Evolutionary conservation across 2,797 vertebrate genomes (phyloP).

Genomic region (Thripadectes ignobilis): DNA sequence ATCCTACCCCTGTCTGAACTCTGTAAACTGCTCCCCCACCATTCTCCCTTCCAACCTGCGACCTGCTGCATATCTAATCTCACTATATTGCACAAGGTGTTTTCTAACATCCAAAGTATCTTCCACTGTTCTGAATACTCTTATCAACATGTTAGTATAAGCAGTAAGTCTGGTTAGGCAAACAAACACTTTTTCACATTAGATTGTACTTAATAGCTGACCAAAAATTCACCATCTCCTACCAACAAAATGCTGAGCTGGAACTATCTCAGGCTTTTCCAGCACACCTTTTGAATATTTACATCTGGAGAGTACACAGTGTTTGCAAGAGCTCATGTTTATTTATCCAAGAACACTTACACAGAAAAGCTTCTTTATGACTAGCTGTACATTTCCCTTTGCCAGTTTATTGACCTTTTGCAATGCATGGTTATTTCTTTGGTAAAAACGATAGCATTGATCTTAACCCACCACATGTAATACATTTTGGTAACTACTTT

Average conservation of each 20-base stretch:
- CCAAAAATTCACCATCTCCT: conserved; percentile 44
- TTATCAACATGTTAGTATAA: conserved; percentile 70
- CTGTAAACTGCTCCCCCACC: fast-evolving
- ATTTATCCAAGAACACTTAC: conserved; percentile 54
- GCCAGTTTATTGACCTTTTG: conserved; percentile 48
- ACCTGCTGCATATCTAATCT: conserved; percentile 34
- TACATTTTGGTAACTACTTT: background rate
- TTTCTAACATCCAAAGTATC: conserved; percentile 67
- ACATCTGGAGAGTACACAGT: conserved; percentile 52
- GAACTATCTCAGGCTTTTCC: conserved; percentile 43
- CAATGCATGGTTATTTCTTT: background rate
- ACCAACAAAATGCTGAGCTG: conserved; percentile 55
- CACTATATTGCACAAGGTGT: conserved; percentile 67
- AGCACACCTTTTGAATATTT: conserved; percentile 64
- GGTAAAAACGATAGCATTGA: background rate
- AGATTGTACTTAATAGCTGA: conserved; percentile 33
- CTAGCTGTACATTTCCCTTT: background rate
- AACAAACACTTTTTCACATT: conserved; percentile 44
- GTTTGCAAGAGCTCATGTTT: conserved; percentile 62
- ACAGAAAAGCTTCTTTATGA: conserved; percentile 59
- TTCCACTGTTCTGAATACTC: conserved; percentile 56
- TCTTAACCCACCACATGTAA: background rate
- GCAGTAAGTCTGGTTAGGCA: conserved; percentile 56
- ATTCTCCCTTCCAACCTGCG: background rate
- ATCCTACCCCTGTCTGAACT: background rate